Conservation (phyloP, 2,113 vertebrate genomes). For the Silurus glanis region DNA sequence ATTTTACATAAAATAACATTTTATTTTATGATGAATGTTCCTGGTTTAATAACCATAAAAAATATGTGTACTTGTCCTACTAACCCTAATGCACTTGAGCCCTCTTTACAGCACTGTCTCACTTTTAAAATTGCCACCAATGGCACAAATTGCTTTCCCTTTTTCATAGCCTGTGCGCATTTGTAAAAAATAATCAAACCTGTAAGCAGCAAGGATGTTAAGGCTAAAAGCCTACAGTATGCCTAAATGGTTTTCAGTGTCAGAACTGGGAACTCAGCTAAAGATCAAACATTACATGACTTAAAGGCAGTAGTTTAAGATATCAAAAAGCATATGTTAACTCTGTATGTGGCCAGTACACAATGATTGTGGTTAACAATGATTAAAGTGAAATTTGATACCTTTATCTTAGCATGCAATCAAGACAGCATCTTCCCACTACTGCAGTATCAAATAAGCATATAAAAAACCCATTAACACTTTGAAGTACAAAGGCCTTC, state of each 20-base stretch:
- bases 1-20: not conserved
- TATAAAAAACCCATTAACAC: not conserved
- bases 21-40: constrained; percentile 42
- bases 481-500: not conserved
- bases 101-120: constrained; percentile 53
- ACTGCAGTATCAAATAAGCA: not conserved
- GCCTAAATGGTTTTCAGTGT: not conserved
- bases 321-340: not conserved
- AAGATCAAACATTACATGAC: not conserved
- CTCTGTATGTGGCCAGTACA: not conserved
- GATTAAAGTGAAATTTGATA: not conserved
- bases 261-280: not conserved
- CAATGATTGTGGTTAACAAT: not conserved
- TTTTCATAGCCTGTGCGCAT: constrained; percentile 25
- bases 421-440: not conserved
- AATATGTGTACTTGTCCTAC: constrained; percentile 71
- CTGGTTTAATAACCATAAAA: constrained; percentile 68
- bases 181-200: constrained; percentile 24
- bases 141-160: constrained; percentile 56
- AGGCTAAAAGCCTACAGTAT: constrained; percentile 26
- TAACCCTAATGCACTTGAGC: constrained; percentile 7
- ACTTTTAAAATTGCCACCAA: constrained; percentile 50
- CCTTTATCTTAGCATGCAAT: not conserved
- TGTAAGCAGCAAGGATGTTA: constrained; percentile 45
- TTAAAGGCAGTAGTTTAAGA: not conserved